Base-by-base conservation (phyloP, 2,888 invertebrate genomes). In the Troides aeacus region DNA sequence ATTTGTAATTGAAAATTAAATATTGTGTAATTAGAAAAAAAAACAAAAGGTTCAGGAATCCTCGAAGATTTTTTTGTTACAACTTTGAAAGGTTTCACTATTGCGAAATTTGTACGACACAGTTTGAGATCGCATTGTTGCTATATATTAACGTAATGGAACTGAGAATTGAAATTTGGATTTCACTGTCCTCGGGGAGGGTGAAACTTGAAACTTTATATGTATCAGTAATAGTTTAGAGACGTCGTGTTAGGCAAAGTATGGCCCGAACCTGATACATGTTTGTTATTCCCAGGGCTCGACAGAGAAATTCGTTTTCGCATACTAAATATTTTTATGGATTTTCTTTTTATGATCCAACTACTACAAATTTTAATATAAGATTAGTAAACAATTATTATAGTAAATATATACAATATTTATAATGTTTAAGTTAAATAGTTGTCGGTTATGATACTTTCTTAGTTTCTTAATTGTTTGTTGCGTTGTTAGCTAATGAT, bases 201-300 rank as follows among this genome's bases (percentile, higher is more conserved):
- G n/a, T n/a, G 67, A 42, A 46, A 62, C 62, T 68, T 62, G 62
- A 63, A 68, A 62, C 62, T 68, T 68, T 68, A 61, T 56, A 68
- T 63, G 68, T 68, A 63, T 62, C 62, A 58, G 58, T 68, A 62
- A 63, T 68, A 63, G 62, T 63, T 68, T 30, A 58, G 58, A 57
- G 42, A 59, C 30, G 67, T 58, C 57, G 62, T 39, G 62, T 21
- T 30, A 39, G 7, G 53, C 12, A 12, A 42, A 60, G 62, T 42
- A 62, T 36, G 53, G 21, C 36, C 30, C 62, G 62, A 63, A 58
- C 42, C 58, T 30, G 58, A 63, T 57, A 62, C 42, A 30, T 58
- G 68, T 58, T 68, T 63, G 12, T 62, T 58, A 63, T 63, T 58
- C 68, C 66, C 21, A 36, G 46, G 68, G n/a, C 30, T 15, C 1